Evolutionary conservation across 2,888 invertebrate genomes (phyloP).

Genomic region (Drosophila flavopinicola): DNA sequence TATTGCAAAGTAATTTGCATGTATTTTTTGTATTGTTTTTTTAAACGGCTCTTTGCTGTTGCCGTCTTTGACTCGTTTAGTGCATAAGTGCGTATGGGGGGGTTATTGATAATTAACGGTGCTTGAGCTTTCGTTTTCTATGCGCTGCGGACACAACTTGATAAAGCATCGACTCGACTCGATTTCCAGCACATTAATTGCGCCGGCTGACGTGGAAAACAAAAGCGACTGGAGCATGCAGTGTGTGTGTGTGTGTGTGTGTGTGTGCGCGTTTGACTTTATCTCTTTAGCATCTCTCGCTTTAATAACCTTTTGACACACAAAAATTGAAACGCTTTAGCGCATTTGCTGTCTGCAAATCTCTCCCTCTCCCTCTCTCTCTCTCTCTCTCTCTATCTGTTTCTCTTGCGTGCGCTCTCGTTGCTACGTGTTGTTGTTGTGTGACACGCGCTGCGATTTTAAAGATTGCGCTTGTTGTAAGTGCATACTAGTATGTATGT

Average conservation of each 20-base stretch:
- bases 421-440: conserved; percentile 30
- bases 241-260: conserved; percentile 15
- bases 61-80: conserved; percentile 14
- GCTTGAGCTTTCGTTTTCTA: conserved; percentile 68
- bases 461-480: conserved; percentile 49
- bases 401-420: neutral
- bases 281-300: conserved; percentile 58
- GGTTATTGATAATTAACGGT: conserved; percentile 65
- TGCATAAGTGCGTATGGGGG: conserved; percentile 42
- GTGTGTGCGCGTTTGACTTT: conserved; percentile 21
- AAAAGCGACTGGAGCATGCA: conserved; percentile 35
- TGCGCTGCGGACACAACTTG: conserved; percentile 28
- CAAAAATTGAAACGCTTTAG: conserved; percentile 70
- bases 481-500: too few relatives aligned
- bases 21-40: conserved; percentile 34
- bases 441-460: conserved; percentile 65
- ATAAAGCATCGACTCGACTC: conserved; percentile 36
- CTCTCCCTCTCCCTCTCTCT: neutral
- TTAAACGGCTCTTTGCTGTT: conserved; percentile 4
- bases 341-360: conserved; percentile 47
- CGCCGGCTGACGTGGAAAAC: conserved; percentile 44
- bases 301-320: conserved; percentile 78
- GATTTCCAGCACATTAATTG: conserved; percentile 51
- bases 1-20: conserved; percentile 60
- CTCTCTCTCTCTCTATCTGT: neutral